A percentile compares a stretch with the other conserved stretches of the same genome.
Conservation (phyloP, 2,797 vertebrate species). For the Poeciliopsis turneri region DNA sequence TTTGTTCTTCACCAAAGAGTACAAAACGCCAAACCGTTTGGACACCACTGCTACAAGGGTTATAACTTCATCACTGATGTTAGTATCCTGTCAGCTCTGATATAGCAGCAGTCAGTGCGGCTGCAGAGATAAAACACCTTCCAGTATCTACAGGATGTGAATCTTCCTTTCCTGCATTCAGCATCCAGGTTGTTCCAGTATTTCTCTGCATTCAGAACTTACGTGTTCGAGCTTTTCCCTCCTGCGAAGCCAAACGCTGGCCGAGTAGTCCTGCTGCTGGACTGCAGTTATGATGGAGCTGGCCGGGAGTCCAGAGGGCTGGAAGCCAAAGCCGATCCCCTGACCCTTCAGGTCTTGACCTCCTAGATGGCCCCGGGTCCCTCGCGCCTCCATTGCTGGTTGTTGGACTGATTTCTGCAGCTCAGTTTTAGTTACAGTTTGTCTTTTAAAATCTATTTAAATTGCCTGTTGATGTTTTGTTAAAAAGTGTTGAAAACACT, state of each 20-base stretch:
- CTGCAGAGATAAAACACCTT: neutral
- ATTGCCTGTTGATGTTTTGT: slow-evolving; percentile 22
- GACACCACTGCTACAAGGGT: too few species aligned
- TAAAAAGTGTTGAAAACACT: neutral
- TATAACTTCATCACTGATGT: neutral
- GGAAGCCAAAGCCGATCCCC: slow-evolving; percentile 68
- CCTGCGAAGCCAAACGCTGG: slow-evolving; percentile 92
- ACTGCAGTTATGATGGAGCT: slow-evolving; percentile 86
- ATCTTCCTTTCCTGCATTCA: neutral
- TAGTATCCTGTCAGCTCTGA: neutral
- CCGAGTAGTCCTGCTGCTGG: slow-evolving; percentile 93
- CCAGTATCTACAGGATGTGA: neutral
- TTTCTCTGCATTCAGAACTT: slow-evolving; percentile 68
- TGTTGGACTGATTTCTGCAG: neutral
- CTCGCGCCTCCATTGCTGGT: slow-evolving; percentile 59
- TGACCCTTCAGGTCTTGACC: slow-evolving; percentile 85
- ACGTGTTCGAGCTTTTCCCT: slow-evolving; percentile 93
- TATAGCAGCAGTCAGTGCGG: neutral
- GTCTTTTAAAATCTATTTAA: neutral
- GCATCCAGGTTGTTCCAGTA: neutral
- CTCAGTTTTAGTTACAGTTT: neutral
- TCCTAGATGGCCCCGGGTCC: slow-evolving; percentile 60
- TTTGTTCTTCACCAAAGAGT: too few species aligned
- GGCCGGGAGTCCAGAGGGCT: slow-evolving; percentile 72
- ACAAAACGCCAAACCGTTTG: too few species aligned